Conservation (phyloP, 2,888 invertebrate species). For the Bombylius major region DNA sequence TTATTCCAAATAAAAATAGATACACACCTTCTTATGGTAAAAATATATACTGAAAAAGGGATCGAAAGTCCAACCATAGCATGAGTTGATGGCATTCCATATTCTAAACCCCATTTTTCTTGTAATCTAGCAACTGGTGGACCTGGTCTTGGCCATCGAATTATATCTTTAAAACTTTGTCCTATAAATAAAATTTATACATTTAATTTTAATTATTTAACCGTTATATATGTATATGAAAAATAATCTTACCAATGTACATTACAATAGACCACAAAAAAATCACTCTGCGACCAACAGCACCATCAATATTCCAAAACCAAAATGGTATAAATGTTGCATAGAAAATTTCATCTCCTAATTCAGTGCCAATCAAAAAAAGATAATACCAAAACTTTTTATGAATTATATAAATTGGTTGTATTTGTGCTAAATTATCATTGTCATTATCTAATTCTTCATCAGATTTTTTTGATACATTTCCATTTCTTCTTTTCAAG, state of each 20-base stretch:
- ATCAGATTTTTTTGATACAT: not conserved
- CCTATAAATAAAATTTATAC: slow-evolving; percentile 38
- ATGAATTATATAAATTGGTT: slow-evolving; percentile 36
- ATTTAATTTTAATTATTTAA: not conserved
- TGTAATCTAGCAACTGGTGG: slow-evolving; percentile 75
- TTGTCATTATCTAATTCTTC: no score
- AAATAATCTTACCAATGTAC: slow-evolving; percentile 57
- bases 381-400: slow-evolving; percentile 75
- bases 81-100: slow-evolving; percentile 92
- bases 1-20: not conserved
- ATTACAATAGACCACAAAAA: slow-evolving; percentile 71
- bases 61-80: slow-evolving; percentile 84
- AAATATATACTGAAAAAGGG: slow-evolving; percentile 71
- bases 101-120: slow-evolving; percentile 79
- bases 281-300: slow-evolving; percentile 69
- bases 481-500: not conserved
- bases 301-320: slow-evolving; percentile 89
- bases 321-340: slow-evolving; percentile 84
- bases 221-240: not conserved
- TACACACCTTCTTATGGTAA: slow-evolving; percentile 49
- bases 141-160: slow-evolving; percentile 75
- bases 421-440: not conserved
- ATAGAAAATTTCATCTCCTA: slow-evolving; percentile 87
- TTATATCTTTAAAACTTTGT: slow-evolving; percentile 78
- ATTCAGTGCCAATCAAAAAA: slow-evolving; percentile 70